These are phyloP conservation scores for Dorcus parallelipipedus DNA, from an alignment of 2,888 invertebrate species.

Conservation along the genomic window DNA sequence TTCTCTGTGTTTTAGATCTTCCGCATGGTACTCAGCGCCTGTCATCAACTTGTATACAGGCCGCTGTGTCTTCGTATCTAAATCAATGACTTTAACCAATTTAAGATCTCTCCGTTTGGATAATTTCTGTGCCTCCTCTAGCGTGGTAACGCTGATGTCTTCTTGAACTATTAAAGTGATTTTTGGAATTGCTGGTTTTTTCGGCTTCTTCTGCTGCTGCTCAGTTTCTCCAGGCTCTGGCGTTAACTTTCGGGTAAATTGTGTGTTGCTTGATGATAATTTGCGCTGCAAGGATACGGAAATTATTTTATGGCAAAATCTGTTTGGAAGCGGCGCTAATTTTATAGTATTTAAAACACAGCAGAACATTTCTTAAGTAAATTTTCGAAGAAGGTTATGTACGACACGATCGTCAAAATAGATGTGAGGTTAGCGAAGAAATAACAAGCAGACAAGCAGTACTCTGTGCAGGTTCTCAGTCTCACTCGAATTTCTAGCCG, in stretches of 20 bases:
- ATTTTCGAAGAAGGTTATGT: neutral
- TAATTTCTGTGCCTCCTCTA: conserved; percentile 68
- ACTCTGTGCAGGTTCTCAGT: too few relatives aligned
- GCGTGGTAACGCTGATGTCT: conserved; percentile 58
- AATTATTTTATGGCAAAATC: neutral
- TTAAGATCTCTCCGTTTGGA: conserved; percentile 66
- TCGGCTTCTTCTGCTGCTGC: conserved; percentile 32
- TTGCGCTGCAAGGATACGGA: neutral
- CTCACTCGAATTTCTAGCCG: too few relatives aligned
- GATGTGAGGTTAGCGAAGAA: neutral
- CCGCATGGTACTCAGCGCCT: conserved; percentile 60
- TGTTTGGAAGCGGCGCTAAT: neutral
- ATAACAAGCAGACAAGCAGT: too few relatives aligned
- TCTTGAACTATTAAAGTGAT: conserved; percentile 63
- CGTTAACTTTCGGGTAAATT: neutral
- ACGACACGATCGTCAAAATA: neutral
- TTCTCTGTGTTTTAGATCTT: conserved; percentile 57
- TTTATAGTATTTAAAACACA: neutral
- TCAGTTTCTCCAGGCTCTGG: conserved; percentile 12
- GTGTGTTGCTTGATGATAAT: neutral
- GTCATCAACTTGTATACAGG: conserved; percentile 69
- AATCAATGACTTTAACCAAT: conserved; percentile 65
- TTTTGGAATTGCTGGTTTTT: conserved; percentile 49
- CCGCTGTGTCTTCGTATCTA: conserved; percentile 64
- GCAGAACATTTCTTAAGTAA: neutral